Percentiles rank a stretch among this genome's conserved stretches.
phyloP scores from a whole-genome alignment of 2,113 vertebrate species.

The Sceloporus undulatus region DNA sequence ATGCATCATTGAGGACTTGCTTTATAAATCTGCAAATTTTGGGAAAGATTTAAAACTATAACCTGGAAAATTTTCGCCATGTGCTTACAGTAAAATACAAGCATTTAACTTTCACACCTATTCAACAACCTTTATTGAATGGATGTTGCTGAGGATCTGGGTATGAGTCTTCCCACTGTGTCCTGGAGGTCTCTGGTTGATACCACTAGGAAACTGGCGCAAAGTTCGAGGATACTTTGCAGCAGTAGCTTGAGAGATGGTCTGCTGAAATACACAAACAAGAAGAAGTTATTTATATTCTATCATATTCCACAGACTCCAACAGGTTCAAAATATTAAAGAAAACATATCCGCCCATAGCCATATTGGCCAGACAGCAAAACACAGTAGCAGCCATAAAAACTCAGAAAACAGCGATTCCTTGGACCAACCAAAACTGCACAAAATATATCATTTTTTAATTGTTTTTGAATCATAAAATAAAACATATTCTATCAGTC shows the following conservation, averaged over 20 bases:
- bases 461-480: too few species aligned
- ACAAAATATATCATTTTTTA: too few species aligned
- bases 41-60: conserved; percentile 40
- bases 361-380: too few species aligned
- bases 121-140: conserved; percentile 94
- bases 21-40: conserved; percentile 33
- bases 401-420: too few species aligned
- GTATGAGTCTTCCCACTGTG: conserved; percentile 70
- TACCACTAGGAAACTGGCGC: conserved; percentile 74
- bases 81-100: neutral
- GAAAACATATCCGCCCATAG: neutral
- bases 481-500: too few species aligned
- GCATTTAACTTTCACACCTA: conserved; percentile 62
- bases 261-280: conserved; percentile 84
- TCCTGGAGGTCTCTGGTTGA: conserved; percentile 75
- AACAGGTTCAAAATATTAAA: neutral
- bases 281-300: conserved; percentile 30
- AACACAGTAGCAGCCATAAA: too few species aligned
- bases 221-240: conserved; percentile 89
- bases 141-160: conserved; percentile 73
- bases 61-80: conserved; percentile 36
- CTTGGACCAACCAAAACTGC: too few species aligned
- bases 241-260: conserved; percentile 89
- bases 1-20: conserved; percentile 42
- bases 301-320: neutral